phyloP scores from a whole-genome alignment of 2,888 invertebrate species.

The Ophioninae sp. region DNA sequence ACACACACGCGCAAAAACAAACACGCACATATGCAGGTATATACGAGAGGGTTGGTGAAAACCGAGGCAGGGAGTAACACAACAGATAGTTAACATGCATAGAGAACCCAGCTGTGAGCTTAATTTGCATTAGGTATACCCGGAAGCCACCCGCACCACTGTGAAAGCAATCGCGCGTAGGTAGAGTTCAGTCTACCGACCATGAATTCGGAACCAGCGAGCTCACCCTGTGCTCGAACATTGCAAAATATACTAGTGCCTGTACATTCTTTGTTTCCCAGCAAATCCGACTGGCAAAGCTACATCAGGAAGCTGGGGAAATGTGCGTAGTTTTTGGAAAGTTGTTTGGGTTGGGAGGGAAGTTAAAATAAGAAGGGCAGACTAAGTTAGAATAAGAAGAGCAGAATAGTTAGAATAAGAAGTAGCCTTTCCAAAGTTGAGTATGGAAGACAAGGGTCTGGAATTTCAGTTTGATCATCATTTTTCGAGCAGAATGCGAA shows the following conservation, averaged over 20 bases:
- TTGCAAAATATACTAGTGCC: not conserved
- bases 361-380: no score
- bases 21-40: conserved; percentile 1
- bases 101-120: conserved; percentile 66
- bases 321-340: no score
- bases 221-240: not conserved
- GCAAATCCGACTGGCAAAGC: no score
- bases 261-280: not conserved
- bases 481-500: no score
- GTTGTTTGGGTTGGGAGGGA: no score
- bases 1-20: not conserved
- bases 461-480: no score
- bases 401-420: no score
- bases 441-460: no score
- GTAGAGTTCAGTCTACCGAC: conserved; percentile 7
- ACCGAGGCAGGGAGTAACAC: conserved; percentile 60
- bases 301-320: no score
- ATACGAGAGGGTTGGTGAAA: conserved; percentile 61
- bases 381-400: no score
- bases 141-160: conserved; percentile 67
- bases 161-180: conserved; percentile 43
- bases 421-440: no score
- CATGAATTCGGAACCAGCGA: conserved; percentile 9
- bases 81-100: conserved; percentile 76
- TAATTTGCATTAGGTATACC: conserved; percentile 74